These are phyloP conservation scores for Telenomus remus DNA, from an alignment of 1,140 invertebrate genomes.

Conservation along the genomic window DNA sequence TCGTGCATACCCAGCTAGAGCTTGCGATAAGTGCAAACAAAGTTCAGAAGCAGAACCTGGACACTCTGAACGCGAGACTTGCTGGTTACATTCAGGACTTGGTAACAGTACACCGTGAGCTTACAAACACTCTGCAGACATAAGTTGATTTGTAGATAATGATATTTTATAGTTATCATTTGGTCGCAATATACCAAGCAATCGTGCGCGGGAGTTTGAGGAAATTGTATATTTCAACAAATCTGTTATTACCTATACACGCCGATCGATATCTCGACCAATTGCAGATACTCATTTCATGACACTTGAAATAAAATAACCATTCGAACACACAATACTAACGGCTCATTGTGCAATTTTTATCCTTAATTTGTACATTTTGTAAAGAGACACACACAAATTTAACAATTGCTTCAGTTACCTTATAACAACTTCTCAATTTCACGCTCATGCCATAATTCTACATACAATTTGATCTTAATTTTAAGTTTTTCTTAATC, in stretches of 20 bases:
- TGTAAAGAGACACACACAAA: constrained; percentile 19
- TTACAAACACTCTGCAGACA: constrained; percentile 85
- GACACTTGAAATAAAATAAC: constrained; percentile 36
- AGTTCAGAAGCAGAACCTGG: constrained; percentile 88
- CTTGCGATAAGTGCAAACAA: constrained; percentile 87
- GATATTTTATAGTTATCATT: constrained; percentile 67
- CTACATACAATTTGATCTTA: constrained; percentile 14
- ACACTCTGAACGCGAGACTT: constrained; percentile 89
- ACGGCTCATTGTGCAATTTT: constrained; percentile 32
- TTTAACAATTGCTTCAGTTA: constrained; percentile 7
- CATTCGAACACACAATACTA: constrained; percentile 27
- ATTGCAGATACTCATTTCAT: constrained; percentile 41
- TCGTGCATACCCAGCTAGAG: constrained; percentile 89
- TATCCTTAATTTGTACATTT: constrained; percentile 36
- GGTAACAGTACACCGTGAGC: constrained; percentile 88
- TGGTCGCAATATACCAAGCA: constrained; percentile 40
- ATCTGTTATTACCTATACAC: constrained; percentile 41
- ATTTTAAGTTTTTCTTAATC: constrained; percentile 10
- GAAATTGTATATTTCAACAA: constrained; percentile 54
- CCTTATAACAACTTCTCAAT: constrained; percentile 7
- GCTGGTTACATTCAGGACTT: constrained; percentile 90
- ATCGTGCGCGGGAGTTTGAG: constrained; percentile 31
- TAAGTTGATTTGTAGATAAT: constrained; percentile 75
- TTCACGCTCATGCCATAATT: constrained; percentile 29
- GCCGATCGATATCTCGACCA: constrained; percentile 27